Evolutionary conservation across 2,113 vertebrate genomes (phyloP), one percentile per base, ranked within the genome.

Genomic region (Phocoena phocoena): DNA sequence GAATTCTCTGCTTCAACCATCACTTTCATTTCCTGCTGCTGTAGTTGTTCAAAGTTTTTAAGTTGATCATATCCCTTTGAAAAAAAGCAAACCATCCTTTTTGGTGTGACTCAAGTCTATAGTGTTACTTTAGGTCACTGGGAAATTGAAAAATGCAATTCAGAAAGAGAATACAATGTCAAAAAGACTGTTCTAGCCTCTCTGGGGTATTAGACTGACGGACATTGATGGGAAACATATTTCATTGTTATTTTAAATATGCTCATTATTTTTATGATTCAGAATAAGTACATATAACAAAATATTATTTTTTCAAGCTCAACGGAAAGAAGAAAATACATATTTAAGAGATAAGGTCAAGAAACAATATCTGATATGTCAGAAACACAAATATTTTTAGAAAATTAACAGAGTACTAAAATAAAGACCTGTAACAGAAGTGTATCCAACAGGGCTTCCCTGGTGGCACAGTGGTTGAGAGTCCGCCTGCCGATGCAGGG

Each of bases 341-440:
- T 4, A 79, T 94, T 91, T 91, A 93, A 79, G 31, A 91, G 89
- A 89, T 70, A 74, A 53, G 26, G 6, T 55, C 71, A 82, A 93
- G 47, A 55, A 84, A 95, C 79, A 96, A 70, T 38, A 79, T 85
- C 85, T 85, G 44, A 89, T 83, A 95, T 82, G 77, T 86, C 85
- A 93, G 77, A 82, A 91, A 82, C 38, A 82, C 50, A 89, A 97
- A 91, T 93, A 74, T 26, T 76, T 91, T 86, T 83, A 89, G 89
- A 96, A 96, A 96, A 81, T 70, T 82, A 67, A 88, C 85, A 86
- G 68, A 55, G 28, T 62, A 82, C 31, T n/a, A 62, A 88, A 88
- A 94, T 96, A 86, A 88, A 96, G 67, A 58, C 21, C n/a, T 12
- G 17, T 44, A 79, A 93, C 80, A 95, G 79, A 92, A 95, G 21